Base-by-base conservation (phyloP, 2,888 invertebrate genomes). In the Subacronicta megacephala region DNA sequence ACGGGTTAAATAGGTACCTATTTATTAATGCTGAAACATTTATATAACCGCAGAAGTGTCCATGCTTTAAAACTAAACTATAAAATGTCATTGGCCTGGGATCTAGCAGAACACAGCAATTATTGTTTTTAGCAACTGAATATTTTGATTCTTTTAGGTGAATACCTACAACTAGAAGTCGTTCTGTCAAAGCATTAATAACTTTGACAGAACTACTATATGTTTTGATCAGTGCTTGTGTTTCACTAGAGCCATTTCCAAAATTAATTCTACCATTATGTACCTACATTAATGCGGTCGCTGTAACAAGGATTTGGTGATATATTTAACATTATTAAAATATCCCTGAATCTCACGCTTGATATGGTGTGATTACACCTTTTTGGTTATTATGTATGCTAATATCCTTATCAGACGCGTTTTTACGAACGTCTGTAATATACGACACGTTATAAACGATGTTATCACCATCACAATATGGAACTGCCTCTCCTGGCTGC, bases 291-390 rank as follows among this genome's bases (percentile, higher is more conserved):
- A 83, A 80, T 81, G 77, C 75, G 83, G 82, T 81, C 75, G 82
- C 84, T 83, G 68, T 82, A 85, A 85, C 80, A 74, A 78, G 82
- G 85, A 86, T 83, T 86, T 86, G 89, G 88, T 89, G 84, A 84
- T 82, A 80, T 77, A 77, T 72, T 75, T 83, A 80, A 80, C 78
- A 77, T n/a, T 56, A 64, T 62, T 66, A 75, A 65, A 75, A 74
- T 77, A 76, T 78, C 65, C 77, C 78, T 67, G 64, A 76, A 66
- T 71, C 64, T 65, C 61, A 71, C 64, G 74, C 72, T 75, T 75
- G 57, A 60, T 46, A 67, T 57, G 71, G 72, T 68, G 74, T 73
- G 74, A 67, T 59, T 59, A 69, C 67, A 66, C 57, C 53, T 73
- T 38, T 55, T 64, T 72, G 73, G 55, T 72, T 49, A 49, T 66